Evolutionary conservation across 2,113 vertebrate genomes (phyloP), one percentile per base, ranked within the genome.

Genomic region (Nycticryphes semicollaris): DNA sequence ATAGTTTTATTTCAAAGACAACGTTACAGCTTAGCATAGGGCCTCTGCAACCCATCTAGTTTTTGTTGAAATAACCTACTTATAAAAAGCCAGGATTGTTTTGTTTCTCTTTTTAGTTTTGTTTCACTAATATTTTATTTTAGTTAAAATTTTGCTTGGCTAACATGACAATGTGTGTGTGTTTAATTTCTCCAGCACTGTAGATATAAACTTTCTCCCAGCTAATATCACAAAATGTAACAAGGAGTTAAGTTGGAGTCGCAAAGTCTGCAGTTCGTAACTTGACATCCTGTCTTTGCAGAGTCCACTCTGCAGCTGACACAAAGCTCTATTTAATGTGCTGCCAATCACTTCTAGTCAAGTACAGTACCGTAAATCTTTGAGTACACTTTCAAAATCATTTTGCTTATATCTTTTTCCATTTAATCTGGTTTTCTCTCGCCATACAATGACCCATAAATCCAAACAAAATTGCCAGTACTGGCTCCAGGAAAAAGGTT

Each of bases 281-380:
- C 96, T 96, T 97, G 97, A 97, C 92, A 96, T 97, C 96, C 95
- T 96, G 93, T 95, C 97, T 98, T 97, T 97, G 96, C 96, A 73
- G 68, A 96, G 93, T 95, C 93, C 94, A 96, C 96, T 97, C 95
- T 91, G 84, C 85, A 94, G 95, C 95, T 94, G 96, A 97, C 97
- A 97, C 97, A 98, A 97, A 98, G 97, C 95, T 97, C 95, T 96
- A 95, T 97, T 98, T 97, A 95, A 98, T 97, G 95, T 95, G 91
- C 96, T 97, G 97, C 95, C 97, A 98, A 97, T 97, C 98, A 97
- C 88, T 93, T 66, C 70, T 79, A 63, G 91, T 96, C 92, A 94
- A 90, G 94, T 96, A 93, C 69, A 89, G 91, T 96, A 94, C 97
- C 97, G 62, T 96, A 97, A 98, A 96, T 95, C 87, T 94, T 95